Evolutionary conservation across 2,113 vertebrate genomes (phyloP), one percentile per base, ranked within the genome.

Genomic region (Dipodomys ordii): DNA sequence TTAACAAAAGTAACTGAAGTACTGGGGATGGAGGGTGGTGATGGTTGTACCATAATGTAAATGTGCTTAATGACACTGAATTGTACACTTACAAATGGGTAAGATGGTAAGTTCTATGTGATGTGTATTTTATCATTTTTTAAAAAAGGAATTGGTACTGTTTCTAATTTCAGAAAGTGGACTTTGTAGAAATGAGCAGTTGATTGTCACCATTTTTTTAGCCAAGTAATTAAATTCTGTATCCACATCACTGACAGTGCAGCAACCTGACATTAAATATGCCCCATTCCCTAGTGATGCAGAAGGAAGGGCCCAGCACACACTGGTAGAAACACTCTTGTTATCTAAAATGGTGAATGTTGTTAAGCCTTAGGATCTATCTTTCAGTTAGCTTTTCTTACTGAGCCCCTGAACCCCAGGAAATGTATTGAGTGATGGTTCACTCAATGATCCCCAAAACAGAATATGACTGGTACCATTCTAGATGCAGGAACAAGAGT

Each of bases 1-100:
- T 81, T 91, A 89, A 49, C 87, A 91, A 89, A 90, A 91, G 89
- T 53, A 88, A 88, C 53, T 13, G 13, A 62, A 53, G 32, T 77
- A 64, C 30, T 84, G 15, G 73, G 64, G 72, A 64, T 16, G 6
- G 77, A 68, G 35, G 67, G 32, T 32, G 16, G 4, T 18, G 10
- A 57, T 35, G 44, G 27, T 44, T 19, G 1, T 16, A 2, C 44
- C n/a, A 30, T 16, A 22, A 27, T 23, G 4, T 0, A 10, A 83
- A 73, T 30, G 13, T 64, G 8, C 32, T 85, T 28, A 57, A 25
- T 72, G 72, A 77, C 39, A 13, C 57, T 18, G 19, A 87, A 65
- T 39, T 32, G 1, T 28, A 49, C 25, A 22, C 7, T 57, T 78
- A 44, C 28, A 83, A 35, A 39, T 73, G 23, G 35, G 25, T 57